Conservation (phyloP, 1,140 invertebrate species). For the Drosophila lacteicornis region DNA sequence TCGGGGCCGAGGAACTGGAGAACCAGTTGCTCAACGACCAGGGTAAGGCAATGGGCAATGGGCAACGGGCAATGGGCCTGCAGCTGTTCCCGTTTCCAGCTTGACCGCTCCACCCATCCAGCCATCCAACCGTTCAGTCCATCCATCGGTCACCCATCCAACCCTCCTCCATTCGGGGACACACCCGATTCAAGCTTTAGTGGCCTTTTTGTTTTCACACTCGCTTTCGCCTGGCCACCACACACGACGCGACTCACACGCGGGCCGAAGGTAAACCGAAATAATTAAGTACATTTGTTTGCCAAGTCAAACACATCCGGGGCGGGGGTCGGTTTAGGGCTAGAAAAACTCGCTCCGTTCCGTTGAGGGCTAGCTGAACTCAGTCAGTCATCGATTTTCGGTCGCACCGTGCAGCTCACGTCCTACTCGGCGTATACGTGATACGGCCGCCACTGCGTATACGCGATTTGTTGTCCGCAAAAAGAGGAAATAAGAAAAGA, state of each 20-base stretch:
- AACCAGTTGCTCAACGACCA: conserved; percentile 90
- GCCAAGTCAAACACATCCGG: conserved; percentile 63
- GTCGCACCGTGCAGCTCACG: conserved; percentile 44
- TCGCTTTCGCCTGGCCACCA: conserved; percentile 39
- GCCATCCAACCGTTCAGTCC: neutral
- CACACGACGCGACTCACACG: conserved; percentile 5
- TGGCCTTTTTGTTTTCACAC: conserved; percentile 55
- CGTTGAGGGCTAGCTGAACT: conserved; percentile 27
- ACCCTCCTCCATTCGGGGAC: neutral
- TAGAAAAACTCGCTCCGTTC: conserved; percentile 1
- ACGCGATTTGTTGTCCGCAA: conserved; percentile 8
- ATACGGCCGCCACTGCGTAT: conserved; percentile 15
- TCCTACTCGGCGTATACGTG: conserved; percentile 40
- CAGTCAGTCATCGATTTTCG: conserved; percentile 75
- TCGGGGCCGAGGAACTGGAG: conserved; percentile 88
- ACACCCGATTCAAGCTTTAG: conserved; percentile 40
- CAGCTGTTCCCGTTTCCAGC: conserved; percentile 30
- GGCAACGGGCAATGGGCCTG: neutral
- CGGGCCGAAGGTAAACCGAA: conserved; percentile 39
- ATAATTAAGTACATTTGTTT: conserved; percentile 80
- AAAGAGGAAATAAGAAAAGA: neutral
- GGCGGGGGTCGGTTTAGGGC: neutral
- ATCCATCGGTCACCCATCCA: conserved; percentile 16
- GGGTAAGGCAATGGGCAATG: conserved; percentile 87
- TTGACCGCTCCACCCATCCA: conserved; percentile 35